These are phyloP conservation scores for Propithecus deckenii DNA, from an alignment of 2,797 vertebrate genomes.

Conservation along the genomic window DNA sequence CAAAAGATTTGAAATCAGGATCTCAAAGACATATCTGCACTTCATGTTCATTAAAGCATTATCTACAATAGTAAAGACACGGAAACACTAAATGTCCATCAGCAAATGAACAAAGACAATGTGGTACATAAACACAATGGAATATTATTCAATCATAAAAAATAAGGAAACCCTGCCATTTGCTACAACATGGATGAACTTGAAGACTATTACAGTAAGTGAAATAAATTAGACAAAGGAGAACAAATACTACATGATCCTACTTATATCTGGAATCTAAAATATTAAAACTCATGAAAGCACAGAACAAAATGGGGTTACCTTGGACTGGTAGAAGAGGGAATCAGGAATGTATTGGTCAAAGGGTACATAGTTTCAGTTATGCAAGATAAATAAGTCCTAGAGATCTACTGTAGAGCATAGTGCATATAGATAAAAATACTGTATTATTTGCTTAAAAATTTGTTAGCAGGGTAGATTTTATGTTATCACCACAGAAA, in stretches of 20 bases:
- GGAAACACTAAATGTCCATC: background rate
- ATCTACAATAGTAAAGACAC: background rate
- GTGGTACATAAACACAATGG: background rate
- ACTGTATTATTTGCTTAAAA: background rate
- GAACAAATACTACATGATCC: background rate
- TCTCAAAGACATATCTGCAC: background rate
- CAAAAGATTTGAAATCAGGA: background rate
- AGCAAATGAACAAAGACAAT: background rate
- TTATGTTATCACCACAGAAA: background rate
- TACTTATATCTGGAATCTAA: background rate
- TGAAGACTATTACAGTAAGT: background rate
- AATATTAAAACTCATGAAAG: background rate
- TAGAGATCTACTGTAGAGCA: background rate
- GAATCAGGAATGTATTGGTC: background rate
- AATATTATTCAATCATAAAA: background rate
- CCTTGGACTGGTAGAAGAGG: background rate
- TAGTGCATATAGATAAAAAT: background rate
- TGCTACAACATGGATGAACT: background rate
- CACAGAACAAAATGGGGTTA: background rate
- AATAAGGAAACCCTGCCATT: background rate
- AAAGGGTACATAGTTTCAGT: background rate
- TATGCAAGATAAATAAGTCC: background rate
- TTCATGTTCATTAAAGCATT: background rate
- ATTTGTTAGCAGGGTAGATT: background rate
- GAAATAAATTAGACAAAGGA: background rate